Evolutionary conservation across 1,140 invertebrate genomes (phyloP).

Genomic region (Colletes gigas): DNA sequence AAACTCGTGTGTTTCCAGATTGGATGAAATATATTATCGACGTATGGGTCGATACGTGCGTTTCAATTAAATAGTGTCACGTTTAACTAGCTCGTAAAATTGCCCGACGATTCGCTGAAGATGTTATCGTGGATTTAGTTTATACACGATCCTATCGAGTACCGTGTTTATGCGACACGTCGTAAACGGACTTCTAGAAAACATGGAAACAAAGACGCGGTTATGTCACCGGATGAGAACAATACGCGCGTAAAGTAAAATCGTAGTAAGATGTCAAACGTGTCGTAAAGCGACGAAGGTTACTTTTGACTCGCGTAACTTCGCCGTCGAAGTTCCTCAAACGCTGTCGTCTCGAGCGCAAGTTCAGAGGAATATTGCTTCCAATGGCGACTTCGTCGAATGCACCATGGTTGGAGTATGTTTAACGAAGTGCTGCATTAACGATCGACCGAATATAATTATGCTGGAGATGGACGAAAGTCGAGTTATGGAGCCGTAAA

Average conservation of each 20-base stretch:
- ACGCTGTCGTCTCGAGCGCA: background rate
- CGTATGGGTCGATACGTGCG: background rate
- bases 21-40: no score
- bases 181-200: background rate
- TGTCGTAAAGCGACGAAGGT: background rate
- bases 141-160: background rate
- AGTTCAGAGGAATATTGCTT: background rate
- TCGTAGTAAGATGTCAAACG: background rate
- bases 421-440: background rate
- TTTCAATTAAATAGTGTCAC: background rate
- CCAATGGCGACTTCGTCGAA: background rate
- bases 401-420: background rate
- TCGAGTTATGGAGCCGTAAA: constrained; percentile 1
- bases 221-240: background rate
- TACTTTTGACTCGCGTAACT: background rate
- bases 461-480: background rate
- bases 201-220: background rate
- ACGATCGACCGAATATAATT: background rate
- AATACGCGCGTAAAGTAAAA: background rate
- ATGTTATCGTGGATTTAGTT: background rate
- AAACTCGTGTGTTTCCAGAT: no score
- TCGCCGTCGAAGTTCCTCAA: background rate
- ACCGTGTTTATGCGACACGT: background rate
- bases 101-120: no score
- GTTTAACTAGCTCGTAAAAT: no score